These are phyloP conservation scores for Turritopsis rubra DNA, from an alignment of 30 jellyfish, hydroid and myxozoan genomes.

Conservation along the genomic window DNA sequence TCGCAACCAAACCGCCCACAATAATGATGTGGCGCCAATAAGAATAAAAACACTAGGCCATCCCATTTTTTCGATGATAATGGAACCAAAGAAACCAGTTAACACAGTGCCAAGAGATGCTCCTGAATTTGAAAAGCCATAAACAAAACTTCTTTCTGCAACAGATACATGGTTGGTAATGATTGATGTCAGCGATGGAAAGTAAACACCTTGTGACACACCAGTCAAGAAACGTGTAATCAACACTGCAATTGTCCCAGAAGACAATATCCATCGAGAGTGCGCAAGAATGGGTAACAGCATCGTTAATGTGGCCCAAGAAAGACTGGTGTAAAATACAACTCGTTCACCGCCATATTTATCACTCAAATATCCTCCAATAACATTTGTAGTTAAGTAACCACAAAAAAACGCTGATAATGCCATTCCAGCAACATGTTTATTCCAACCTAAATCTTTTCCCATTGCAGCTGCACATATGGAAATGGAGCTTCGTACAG, in stretches of 20 bases:
- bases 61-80: not conserved
- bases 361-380: constrained; percentile 41
- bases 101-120: constrained; percentile 79
- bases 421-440: constrained; percentile 29
- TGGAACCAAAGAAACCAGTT: constrained; percentile 89
- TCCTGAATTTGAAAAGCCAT: constrained; percentile 72
- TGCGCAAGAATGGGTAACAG: not conserved
- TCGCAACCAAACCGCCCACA: constrained; percentile 6
- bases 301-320: constrained; percentile 18
- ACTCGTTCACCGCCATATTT: constrained; percentile 38
- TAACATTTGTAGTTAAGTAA: constrained; percentile 24
- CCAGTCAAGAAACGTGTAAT: constrained; percentile 88
- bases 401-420: constrained; percentile 37
- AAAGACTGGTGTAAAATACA: constrained; percentile 5
- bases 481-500: constrained; percentile 34
- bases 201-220: constrained; percentile 89
- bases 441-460: constrained; percentile 29
- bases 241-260: constrained; percentile 36
- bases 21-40: not conserved
- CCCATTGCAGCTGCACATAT: constrained; percentile 25
- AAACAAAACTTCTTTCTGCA: constrained; percentile 67
- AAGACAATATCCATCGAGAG: not conserved
- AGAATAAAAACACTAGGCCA: constrained; percentile 5
- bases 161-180: constrained; percentile 55
- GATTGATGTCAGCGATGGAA: constrained; percentile 79